Base-by-base conservation (phyloP, 2,113 vertebrate species). In the Semicossyphus pulcher region DNA sequence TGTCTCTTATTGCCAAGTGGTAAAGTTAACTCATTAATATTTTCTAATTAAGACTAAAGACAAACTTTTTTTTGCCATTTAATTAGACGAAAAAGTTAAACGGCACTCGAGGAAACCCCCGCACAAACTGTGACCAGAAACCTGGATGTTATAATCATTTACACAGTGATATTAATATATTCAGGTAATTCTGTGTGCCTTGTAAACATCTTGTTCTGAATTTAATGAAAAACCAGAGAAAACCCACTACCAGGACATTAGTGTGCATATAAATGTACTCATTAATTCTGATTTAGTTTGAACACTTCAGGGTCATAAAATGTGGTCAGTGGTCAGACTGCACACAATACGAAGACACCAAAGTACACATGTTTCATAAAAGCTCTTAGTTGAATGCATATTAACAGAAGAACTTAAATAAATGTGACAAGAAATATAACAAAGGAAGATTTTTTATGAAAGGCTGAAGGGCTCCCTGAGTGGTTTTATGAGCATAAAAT, bases 241-340 rank as follows among this genome's bases (percentile, higher is more conserved):
- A 25, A 28, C 16, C 47, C 32, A 10, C 16, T 45, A 53, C 16
- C 9, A 42, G 1, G 2, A 16, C 51, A 41, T 39, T 29, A 61
- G 36, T 15, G 0, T 66, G 61, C 36, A 59, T 72, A 52, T 41
- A 48, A 57, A 73, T 76, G 39, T 41, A 4, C n/a, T 66, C 10
- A 63, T 63, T 72, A 18, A 21, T 34, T 56, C 56, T 26, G 10
- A 52, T 49, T 21, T 53, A 28, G 4, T 36, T 62, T 31, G 23
- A 37, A 73, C 18, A 32, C 47, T 42, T 68, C 34, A 7, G 1
- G 60, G 41, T 16, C 1, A 11, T 20, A 4, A 3, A 28, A 29
- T 57, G 23, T 25, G 7, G 42, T 12, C 14, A 0, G 9, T 5
- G 21, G 42, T 45, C 21, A 41, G 16, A 41, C 25, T 4, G 11